A percentile compares a stretch with the other conserved stretches of the same genome.
phyloP scores from a whole-genome alignment of 2,888 invertebrate species.

The Callyntrura sp. region DNA sequence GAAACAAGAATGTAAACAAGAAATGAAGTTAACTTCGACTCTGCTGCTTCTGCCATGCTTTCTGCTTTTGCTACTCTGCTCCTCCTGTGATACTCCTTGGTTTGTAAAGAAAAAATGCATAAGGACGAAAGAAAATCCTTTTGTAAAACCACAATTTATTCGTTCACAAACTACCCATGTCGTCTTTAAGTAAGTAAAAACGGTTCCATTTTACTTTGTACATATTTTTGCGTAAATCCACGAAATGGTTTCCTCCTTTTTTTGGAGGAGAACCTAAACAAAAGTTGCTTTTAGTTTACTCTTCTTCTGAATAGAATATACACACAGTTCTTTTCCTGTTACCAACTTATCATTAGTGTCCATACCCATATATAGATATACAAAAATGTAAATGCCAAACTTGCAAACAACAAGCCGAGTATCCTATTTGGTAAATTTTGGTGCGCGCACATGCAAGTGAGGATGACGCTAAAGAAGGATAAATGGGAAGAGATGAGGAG shows the following conservation, averaged over 20 bases:
- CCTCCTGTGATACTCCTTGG: neutral
- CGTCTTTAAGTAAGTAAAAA: slow-evolving; percentile 63
- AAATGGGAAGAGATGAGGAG: slow-evolving; percentile 14
- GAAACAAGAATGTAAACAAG: slow-evolving; percentile 51
- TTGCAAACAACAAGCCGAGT: slow-evolving; percentile 57
- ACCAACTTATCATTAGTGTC: no score
- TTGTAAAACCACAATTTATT: slow-evolving; percentile 73
- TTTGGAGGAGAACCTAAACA: neutral
- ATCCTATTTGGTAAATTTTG: slow-evolving; percentile 51
- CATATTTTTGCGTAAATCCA: slow-evolving; percentile 47
- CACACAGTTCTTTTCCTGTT: no score
- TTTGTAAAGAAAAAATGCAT: slow-evolving; percentile 23
- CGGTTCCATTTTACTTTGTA: slow-evolving; percentile 47
- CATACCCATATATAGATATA: no score
- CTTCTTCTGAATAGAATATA: no score
- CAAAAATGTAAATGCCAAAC: no score
- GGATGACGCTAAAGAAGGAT: neutral
- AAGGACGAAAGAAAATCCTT: slow-evolving; percentile 42
- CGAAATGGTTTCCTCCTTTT: slow-evolving; percentile 46
- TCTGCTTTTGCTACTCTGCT: no score
- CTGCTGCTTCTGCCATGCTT: neutral
- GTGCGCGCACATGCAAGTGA: slow-evolving; percentile 40
- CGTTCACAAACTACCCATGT: slow-evolving; percentile 69
- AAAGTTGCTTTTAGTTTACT: slow-evolving; percentile 18
- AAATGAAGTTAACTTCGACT: slow-evolving; percentile 41